Evolutionary conservation across 2,797 vertebrate genomes (phyloP).

Genomic region (Myiotriccus ornatus): DNA sequence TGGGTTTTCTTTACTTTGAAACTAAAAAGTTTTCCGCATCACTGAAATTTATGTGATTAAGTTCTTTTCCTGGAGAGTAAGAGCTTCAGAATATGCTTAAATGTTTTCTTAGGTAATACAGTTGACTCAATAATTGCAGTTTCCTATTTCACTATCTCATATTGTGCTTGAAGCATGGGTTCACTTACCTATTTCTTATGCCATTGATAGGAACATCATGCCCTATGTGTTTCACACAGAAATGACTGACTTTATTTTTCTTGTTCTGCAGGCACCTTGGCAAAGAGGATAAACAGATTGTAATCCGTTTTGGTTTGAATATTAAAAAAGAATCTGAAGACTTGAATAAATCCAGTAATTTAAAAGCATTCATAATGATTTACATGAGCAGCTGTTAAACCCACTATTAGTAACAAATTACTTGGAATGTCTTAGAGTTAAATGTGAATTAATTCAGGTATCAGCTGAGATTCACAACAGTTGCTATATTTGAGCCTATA

Average conservation of each 20-base stretch:
- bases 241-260: background rate
- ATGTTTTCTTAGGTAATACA: background rate
- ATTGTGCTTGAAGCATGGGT: background rate
- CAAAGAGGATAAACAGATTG: constrained; percentile 46
- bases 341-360: constrained; percentile 26
- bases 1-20: background rate
- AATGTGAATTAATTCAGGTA: background rate
- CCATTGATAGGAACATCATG: background rate
- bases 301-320: background rate
- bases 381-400: constrained; percentile 17
- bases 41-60: background rate
- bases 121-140: background rate
- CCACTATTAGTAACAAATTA: constrained; percentile 12
- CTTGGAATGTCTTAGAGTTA: background rate
- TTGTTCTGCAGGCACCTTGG: constrained; percentile 12
- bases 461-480: background rate
- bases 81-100: background rate
- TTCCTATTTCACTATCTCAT: background rate
- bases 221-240: background rate
- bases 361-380: constrained; percentile 1
- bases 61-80: background rate
- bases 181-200: background rate
- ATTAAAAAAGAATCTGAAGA: background rate
- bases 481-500: constrained; percentile 8
- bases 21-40: background rate